These are phyloP conservation scores for Lepetodrilus schrolli DNA, from an alignment of 2,888 invertebrate genomes.

Conservation along the genomic window DNA sequence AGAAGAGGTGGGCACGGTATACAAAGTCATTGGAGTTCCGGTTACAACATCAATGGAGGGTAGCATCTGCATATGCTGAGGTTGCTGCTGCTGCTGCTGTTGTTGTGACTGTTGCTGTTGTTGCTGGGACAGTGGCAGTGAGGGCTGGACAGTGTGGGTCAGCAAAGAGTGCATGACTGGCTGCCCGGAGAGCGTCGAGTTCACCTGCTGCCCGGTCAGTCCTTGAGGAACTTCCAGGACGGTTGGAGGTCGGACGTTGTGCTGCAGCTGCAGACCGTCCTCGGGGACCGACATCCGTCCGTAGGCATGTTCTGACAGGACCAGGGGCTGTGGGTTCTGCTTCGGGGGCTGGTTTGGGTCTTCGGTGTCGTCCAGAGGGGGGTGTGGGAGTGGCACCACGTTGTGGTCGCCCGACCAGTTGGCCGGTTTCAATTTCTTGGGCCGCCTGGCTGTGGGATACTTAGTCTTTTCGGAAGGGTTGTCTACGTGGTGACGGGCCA, in stretches of 20 bases:
- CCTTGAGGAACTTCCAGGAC: background rate
- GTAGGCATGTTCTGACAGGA: slow-evolving; percentile 6
- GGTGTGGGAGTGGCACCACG: slow-evolving; percentile 16
- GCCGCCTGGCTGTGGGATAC: background rate
- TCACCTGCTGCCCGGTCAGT: background rate
- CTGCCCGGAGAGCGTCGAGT: background rate
- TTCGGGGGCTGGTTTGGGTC: background rate
- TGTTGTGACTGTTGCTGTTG: slow-evolving; percentile 11
- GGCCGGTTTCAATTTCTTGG: background rate
- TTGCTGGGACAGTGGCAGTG: background rate
- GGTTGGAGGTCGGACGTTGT: background rate
- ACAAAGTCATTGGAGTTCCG: slow-evolving; percentile 34
- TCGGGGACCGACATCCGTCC: background rate
- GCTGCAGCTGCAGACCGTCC: background rate
- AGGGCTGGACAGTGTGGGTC: background rate
- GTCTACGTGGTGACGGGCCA: slow-evolving; percentile 76
- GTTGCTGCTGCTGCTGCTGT: background rate
- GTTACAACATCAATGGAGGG: slow-evolving; percentile 16
- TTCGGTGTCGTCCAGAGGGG: background rate
- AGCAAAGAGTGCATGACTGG: background rate
- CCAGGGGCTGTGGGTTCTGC: slow-evolving; percentile 9
- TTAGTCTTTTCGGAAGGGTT: slow-evolving; percentile 48
- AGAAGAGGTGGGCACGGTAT: slow-evolving; percentile 29
- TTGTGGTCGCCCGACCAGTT: background rate
- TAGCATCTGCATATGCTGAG: background rate